Conservation (phyloP, 2,888 invertebrate species). For the Sipunculus nudus region DNA sequence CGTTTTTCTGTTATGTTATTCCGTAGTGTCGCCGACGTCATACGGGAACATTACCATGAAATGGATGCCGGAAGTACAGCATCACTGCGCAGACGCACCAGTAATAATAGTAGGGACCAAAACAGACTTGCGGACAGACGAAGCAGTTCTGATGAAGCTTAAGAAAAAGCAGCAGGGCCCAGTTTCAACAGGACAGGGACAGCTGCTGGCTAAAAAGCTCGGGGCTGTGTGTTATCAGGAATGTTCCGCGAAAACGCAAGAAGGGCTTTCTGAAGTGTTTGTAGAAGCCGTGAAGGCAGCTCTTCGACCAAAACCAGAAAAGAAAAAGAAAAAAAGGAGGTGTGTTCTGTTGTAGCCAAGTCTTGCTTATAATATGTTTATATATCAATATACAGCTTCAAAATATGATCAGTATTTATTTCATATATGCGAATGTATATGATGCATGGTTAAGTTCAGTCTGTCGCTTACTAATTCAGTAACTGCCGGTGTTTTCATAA, state of each 20-base stretch:
- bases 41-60: constrained; percentile 99
- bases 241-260: constrained; percentile 99
- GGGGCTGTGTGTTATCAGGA: constrained; percentile 98
- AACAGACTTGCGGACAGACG: constrained; percentile 69
- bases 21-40: constrained; percentile 97
- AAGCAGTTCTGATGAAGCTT: constrained; percentile 70
- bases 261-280: constrained; percentile 97
- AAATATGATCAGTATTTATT: too few relatives aligned
- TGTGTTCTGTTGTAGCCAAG: too few relatives aligned
- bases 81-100: constrained; percentile 98
- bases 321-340: too few relatives aligned
- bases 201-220: constrained; percentile 97
- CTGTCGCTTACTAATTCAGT: too few relatives aligned
- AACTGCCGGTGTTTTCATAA: too few relatives aligned
- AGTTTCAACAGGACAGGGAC: constrained; percentile 94
- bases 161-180: constrained; percentile 98
- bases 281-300: too few relatives aligned
- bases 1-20: constrained; percentile 99
- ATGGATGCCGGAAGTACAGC: constrained; percentile 93
- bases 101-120: constrained; percentile 98
- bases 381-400: too few relatives aligned
- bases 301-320: too few relatives aligned
- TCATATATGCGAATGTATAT: too few relatives aligned
- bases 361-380: too few relatives aligned
- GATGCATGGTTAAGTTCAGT: too few relatives aligned